These are phyloP conservation scores for Caenorhabditis wallacei DNA, from an alignment of 2,888 invertebrate genomes.

Conservation along the genomic window DNA sequence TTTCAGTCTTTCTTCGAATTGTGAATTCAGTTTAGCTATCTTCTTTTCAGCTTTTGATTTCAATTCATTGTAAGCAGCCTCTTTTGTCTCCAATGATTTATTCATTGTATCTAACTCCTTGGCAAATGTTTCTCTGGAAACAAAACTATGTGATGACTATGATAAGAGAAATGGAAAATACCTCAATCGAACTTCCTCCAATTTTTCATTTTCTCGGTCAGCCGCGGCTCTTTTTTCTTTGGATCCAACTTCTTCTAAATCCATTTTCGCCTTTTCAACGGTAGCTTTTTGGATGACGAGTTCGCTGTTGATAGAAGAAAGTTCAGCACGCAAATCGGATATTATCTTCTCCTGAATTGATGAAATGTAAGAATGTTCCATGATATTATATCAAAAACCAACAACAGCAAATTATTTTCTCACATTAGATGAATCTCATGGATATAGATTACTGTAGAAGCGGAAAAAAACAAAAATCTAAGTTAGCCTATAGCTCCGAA, in stretches of 20 bases:
- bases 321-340: constrained; percentile 59
- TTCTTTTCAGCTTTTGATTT: constrained; percentile 65
- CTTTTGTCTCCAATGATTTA: constrained; percentile 42
- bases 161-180: constrained; percentile 2
- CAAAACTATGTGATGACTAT: neutral
- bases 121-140: constrained; percentile 62
- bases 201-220: constrained; percentile 59
- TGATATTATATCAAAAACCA: neutral
- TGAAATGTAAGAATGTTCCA: neutral
- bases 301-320: constrained; percentile 33
- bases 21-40: constrained; percentile 61
- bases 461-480: constrained; percentile 15
- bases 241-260: constrained; percentile 42
- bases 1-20: constrained; percentile 54
- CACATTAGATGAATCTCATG: neutral
- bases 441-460: constrained; percentile 13
- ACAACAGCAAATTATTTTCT: neutral
- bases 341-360: constrained; percentile 70
- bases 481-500: neutral
- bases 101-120: constrained; percentile 54
- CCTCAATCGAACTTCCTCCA: constrained; percentile 60
- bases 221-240: constrained; percentile 55
- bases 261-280: constrained; percentile 52
- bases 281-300: constrained; percentile 53
- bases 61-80: constrained; percentile 48